Percentiles rank a stretch among this genome's conserved stretches.
Conservation (phyloP, 2,888 invertebrate genomes). For the Harmothoe impar region DNA sequence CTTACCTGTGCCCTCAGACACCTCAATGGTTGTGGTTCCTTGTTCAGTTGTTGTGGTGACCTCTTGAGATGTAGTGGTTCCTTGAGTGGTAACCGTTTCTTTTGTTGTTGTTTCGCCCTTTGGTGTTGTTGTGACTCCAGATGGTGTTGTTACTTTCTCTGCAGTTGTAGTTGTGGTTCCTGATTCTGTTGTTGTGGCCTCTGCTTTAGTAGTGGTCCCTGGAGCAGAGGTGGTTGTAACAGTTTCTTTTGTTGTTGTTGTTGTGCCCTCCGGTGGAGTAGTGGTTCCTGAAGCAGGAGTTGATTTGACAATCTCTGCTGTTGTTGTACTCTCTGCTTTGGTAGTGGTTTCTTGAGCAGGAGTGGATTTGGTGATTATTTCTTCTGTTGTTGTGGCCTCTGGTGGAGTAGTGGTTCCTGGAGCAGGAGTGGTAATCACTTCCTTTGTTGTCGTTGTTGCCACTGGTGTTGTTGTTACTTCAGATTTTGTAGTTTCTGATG, state of each 20-base stretch:
- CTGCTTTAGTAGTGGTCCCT: background rate
- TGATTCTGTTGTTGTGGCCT: background rate
- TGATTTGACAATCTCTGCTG: background rate
- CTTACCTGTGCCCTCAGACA: slow-evolving; percentile 10
- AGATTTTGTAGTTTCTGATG: no score
- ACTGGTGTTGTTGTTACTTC: no score
- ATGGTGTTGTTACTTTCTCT: background rate
- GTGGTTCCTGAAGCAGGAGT: background rate
- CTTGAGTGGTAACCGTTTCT: background rate
- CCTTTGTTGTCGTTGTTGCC: no score
- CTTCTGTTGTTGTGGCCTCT: background rate
- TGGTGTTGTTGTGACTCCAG: background rate
- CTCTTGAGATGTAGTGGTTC: background rate
- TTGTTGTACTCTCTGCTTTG: no score
- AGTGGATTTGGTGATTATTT: background rate
- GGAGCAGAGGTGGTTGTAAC: background rate
- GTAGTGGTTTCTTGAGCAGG: background rate
- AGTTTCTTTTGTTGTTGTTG: background rate
- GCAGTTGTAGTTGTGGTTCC: background rate
- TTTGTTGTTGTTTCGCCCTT: background rate
- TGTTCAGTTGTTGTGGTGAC: slow-evolving; percentile 14
- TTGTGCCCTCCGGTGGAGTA: background rate
- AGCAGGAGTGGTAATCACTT: background rate
- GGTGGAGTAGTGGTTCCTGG: background rate
- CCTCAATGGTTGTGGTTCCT: slow-evolving; percentile 3